phyloP scores from a whole-genome alignment of 2,888 invertebrate genomes.

The Tinea pellionella region DNA sequence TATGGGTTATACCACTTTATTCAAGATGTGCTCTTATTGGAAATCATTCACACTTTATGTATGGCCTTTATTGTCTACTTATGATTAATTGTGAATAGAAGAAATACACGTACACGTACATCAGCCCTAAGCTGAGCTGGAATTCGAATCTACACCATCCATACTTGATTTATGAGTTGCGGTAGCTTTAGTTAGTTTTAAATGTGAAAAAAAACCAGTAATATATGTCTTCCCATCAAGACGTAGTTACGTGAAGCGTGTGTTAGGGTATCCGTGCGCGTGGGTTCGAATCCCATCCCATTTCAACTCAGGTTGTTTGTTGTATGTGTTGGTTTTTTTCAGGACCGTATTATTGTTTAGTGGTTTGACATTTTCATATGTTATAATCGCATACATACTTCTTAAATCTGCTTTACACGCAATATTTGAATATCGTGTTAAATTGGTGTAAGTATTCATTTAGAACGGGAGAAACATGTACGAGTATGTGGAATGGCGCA shows the following conservation, averaged over 20 bases:
- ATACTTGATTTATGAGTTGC: too few species aligned
- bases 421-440: constrained; percentile 55
- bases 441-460: constrained; percentile 46
- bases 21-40: constrained; percentile 44
- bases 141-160: too few species aligned
- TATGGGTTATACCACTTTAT: constrained; percentile 57
- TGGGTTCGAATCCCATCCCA: too few species aligned
- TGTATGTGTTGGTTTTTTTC: constrained; percentile 15
- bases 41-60: constrained; percentile 45
- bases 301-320: too few species aligned
- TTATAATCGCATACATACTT: constrained; percentile 38
- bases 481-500: too few species aligned
- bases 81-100: too few species aligned
- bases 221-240: too few species aligned
- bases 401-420: constrained; percentile 50
- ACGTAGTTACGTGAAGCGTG: background rate
- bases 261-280: too few species aligned
- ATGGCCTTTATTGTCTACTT: constrained; percentile 23
- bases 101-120: too few species aligned
- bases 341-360: constrained; percentile 46
- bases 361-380: constrained; percentile 45
- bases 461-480: background rate
- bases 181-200: too few species aligned
- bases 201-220: too few species aligned
- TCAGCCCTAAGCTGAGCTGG: too few species aligned